Evolutionary conservation across 2,797 vertebrate species (phyloP).

Genomic region (Hephaestus fuliginosus): DNA sequence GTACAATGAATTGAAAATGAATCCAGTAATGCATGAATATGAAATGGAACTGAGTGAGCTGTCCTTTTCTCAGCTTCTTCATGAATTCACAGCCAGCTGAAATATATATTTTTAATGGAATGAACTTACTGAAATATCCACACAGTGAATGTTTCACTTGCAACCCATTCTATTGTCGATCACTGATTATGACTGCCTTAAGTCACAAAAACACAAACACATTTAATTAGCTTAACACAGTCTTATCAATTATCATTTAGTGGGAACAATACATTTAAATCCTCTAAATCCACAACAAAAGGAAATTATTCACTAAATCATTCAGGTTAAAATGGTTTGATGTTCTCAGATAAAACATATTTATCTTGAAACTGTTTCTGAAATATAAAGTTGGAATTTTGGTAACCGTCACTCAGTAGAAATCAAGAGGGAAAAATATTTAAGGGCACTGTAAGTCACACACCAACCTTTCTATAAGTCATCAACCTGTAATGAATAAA

Average conservation of each 20-base stretch:
- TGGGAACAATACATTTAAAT: conserved; percentile 15
- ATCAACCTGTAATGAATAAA: not conserved
- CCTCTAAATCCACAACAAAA: conserved; percentile 7
- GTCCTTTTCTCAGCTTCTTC: conserved; percentile 7
- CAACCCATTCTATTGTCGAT: conserved; percentile 1
- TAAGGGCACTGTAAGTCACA: not conserved
- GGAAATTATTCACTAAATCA: not conserved
- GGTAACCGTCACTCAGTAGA: not conserved
- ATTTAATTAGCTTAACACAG: conserved; percentile 20
- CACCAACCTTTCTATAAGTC: not conserved
- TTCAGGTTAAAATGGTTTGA: not conserved
- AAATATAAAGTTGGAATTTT: not conserved
- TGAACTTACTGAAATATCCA: conserved; percentile 5
- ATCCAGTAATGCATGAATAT: conserved; percentile 33
- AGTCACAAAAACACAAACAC: conserved; percentile 35
- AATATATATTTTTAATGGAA: conserved; percentile 12
- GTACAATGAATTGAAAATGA: conserved; percentile 18
- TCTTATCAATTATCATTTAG: conserved; percentile 9
- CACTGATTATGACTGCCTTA: conserved; percentile 16
- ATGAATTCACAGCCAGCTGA: conserved; percentile 8
- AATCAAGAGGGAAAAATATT: not conserved
- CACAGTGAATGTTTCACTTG: conserved; percentile 15
- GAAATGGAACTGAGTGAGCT: conserved; percentile 3
- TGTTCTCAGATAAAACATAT: not conserved
- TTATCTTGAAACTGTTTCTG: not conserved